Evolutionary conservation across 1,140 invertebrate species (phyloP).

Genomic region (Choristoneura fumiferana): DNA sequence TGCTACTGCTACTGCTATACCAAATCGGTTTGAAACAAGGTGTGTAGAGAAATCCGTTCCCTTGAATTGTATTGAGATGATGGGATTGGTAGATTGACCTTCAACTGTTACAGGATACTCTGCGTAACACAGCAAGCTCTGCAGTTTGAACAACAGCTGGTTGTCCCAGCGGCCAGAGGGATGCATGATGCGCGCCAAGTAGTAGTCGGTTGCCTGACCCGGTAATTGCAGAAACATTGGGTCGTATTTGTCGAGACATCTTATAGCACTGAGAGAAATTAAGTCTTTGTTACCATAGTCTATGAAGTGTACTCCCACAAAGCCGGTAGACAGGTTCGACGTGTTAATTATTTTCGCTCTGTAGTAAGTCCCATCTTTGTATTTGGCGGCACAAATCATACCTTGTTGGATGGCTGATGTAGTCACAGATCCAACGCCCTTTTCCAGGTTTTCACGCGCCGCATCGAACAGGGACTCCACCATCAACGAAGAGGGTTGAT

Average conservation of each 20-base stretch:
- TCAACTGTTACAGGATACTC: constrained; percentile 71
- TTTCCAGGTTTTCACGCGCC: constrained; percentile 71
- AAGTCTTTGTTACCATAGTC: constrained; percentile 85
- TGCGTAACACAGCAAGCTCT: constrained; percentile 71
- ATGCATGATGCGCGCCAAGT: constrained; percentile 77
- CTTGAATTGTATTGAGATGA: constrained; percentile 70
- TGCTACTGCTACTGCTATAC: constrained; percentile 43
- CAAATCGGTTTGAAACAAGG: constrained; percentile 59
- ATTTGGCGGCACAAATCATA: constrained; percentile 82
- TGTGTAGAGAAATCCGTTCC: constrained; percentile 67
- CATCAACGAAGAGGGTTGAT: constrained; percentile 77
- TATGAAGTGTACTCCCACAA: constrained; percentile 82
- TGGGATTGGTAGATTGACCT: constrained; percentile 52
- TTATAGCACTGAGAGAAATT: constrained; percentile 77
- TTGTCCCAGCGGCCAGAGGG: constrained; percentile 73
- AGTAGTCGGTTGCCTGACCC: constrained; percentile 79
- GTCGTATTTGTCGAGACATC: constrained; percentile 76
- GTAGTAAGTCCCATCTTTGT: constrained; percentile 82
- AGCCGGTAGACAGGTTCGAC: constrained; percentile 61
- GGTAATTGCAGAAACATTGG: constrained; percentile 75
- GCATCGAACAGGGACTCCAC: constrained; percentile 78
- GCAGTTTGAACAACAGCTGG: constrained; percentile 70
- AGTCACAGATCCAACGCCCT: constrained; percentile 54
- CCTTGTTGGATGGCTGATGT: constrained; percentile 69
- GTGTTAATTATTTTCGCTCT: constrained; percentile 79